Percentiles rank a stretch among this genome's conserved stretches.
Evolutionary conservation across 2,113 vertebrate genomes (phyloP).

Genomic region (Poeciliopsis turrubarensis): DNA sequence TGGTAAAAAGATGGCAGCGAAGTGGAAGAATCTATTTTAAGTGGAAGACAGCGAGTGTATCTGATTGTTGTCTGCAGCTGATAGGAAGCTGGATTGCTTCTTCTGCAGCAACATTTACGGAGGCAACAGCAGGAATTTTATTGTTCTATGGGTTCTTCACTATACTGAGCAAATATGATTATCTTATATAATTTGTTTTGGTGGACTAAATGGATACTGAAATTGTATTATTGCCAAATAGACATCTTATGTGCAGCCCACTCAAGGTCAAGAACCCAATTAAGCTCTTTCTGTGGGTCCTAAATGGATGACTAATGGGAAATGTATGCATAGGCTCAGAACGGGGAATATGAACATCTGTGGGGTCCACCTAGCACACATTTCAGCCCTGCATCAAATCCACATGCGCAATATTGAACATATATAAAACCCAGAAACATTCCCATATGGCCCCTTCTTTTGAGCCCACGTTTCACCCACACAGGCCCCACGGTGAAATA

Average conservation of each 20-base stretch:
- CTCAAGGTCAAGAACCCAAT: neutral
- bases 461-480: no score
- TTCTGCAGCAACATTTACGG: neutral
- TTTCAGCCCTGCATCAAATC: neutral
- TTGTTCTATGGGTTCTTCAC: no score
- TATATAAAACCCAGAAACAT: neutral
- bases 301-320: neutral
- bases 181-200: neutral
- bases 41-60: neutral
- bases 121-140: neutral
- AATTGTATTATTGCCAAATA: neutral
- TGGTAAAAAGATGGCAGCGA: neutral
- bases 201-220: neutral
- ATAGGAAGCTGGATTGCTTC: neutral
- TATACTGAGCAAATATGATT: no score
- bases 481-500: neutral
- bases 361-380: neutral
- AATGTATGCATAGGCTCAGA: neutral
- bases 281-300: neutral
- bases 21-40: neutral
- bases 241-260: neutral
- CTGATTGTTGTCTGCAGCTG: neutral
- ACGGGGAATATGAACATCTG: neutral
- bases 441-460: slow-evolving; percentile 1
- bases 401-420: neutral